Evolutionary conservation across 2,797 vertebrate genomes (phyloP), one percentile per base, ranked within the genome.

Genomic region (Podarcis siculus): DNA sequence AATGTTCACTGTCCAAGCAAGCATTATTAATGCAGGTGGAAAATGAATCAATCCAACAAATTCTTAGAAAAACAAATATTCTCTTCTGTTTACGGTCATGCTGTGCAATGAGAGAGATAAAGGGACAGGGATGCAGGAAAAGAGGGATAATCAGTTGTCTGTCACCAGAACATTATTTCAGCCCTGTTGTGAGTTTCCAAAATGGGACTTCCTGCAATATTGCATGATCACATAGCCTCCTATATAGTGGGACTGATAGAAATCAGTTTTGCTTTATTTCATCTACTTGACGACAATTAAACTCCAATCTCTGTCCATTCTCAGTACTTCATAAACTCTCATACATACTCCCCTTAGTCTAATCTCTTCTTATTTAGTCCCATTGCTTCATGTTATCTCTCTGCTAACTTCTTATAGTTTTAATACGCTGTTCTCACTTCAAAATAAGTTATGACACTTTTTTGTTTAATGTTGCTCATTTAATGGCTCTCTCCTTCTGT

Each of bases 401-500:
- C 45, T 67, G 42, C n/a, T 10, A 49, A 76, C 39, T 45, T 71
- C 58, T 69, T 90, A 69, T 30, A 90, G 79, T 83, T 27, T 32
- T 91, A 32, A 82, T 21, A 2, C n/a, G 45, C 73, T 79, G 23
- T 1, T 49, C 0, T 15, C 7, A 8, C 3, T 85, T 35, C 17
- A 25, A 39, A 83, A 45, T 27, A 37, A 72, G 25, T 30, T 61
- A 73, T 87, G 5, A 39, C 91, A 89, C 35, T 27, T 91, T 85
- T 89, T 78, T 86, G 0, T 37, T 92, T 87, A 92, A 37, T 85
- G 79, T 1, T 55, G 23, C 49, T 83, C 19, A 67, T 82, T 89
- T 66, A 89, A 9, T 66, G 86, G 66, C 13, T 83, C n/a, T 87
- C 87, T 83, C 23, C 6, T 81, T 90, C 27, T 93, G 0, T 88